phyloP scores from a whole-genome alignment of 1,140 invertebrate species.

The Bombus ignitus region DNA sequence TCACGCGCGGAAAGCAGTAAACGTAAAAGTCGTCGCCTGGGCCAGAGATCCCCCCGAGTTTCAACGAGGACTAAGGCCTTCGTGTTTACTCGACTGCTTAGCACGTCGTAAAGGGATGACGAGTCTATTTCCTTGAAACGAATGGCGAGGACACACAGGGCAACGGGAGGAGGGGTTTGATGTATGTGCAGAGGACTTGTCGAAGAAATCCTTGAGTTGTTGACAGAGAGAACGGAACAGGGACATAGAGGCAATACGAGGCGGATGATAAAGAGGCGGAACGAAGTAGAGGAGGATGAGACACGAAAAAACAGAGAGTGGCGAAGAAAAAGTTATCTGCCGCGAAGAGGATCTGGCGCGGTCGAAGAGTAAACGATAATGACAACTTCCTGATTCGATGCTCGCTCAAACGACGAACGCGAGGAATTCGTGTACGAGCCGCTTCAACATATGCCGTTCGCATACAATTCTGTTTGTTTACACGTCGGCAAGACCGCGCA shows the following conservation, averaged over 20 bases:
- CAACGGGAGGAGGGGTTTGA: slow-evolving; percentile 22
- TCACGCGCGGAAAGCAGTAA: slow-evolving; percentile 56
- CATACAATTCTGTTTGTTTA: slow-evolving; percentile 39
- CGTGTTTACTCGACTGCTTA: slow-evolving; percentile 68
- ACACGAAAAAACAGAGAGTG: neutral
- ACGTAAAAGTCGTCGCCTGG: slow-evolving; percentile 36
- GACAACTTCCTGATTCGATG: slow-evolving; percentile 46
- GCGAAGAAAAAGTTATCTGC: slow-evolving; percentile 48
- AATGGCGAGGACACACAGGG: slow-evolving; percentile 39
- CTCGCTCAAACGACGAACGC: neutral
- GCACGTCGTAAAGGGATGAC: slow-evolving; percentile 67
- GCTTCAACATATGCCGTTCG: slow-evolving; percentile 22
- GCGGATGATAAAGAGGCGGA: slow-evolving; percentile 5
- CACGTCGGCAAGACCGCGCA: neutral
- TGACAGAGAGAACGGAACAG: slow-evolving; percentile 49
- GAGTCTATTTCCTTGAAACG: slow-evolving; percentile 67
- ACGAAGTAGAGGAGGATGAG: neutral
- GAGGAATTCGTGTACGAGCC: slow-evolving; percentile 36
- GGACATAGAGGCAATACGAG: neutral
- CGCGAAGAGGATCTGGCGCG: slow-evolving; percentile 36
- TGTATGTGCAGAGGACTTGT: slow-evolving; percentile 54
- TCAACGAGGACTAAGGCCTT: slow-evolving; percentile 48
- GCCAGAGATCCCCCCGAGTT: slow-evolving; percentile 1
- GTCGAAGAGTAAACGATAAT: slow-evolving; percentile 54
- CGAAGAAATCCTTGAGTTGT: slow-evolving; percentile 63